A percentile compares a stretch with the other conserved stretches of the same genome.
These are phyloP conservation scores for Chloebia gouldiae DNA, from an alignment of 2,113 vertebrate species.

Conservation along the genomic window DNA sequence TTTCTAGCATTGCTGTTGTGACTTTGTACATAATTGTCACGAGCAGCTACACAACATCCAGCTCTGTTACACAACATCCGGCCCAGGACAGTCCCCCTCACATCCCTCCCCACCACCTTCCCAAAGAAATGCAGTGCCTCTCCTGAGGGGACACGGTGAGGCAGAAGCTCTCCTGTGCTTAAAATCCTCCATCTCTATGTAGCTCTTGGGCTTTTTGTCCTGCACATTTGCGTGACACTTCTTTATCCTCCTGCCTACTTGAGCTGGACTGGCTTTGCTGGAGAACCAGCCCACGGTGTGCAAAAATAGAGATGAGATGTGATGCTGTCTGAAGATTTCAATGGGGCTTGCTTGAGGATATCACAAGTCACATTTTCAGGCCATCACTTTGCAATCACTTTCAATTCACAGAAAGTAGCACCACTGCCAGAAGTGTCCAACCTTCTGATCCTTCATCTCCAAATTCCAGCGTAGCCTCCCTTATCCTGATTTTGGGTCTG, in stretches of 20 bases:
- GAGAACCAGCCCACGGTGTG: background rate
- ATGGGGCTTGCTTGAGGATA: background rate
- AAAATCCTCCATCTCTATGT: background rate
- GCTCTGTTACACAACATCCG: background rate
- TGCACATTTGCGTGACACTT: background rate
- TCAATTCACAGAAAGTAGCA: background rate
- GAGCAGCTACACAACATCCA: background rate
- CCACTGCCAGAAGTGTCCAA: background rate
- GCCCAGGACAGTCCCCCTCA: background rate
- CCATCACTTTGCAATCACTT: background rate
- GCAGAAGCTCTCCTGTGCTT: background rate
- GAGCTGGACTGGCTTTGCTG: background rate
- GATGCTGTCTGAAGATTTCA: background rate
- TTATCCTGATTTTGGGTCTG: background rate
- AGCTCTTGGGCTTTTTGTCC: background rate
- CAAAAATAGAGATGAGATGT: rapidly evolving
- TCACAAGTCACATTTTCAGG: background rate
- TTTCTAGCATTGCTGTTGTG: background rate
- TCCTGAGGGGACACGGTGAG: background rate
- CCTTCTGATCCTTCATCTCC: background rate
- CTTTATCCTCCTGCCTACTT: background rate
- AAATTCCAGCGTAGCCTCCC: background rate
- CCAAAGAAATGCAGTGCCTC: background rate
- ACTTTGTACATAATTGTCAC: background rate
- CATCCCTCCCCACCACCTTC: background rate